Conservation (phyloP, 2,888 invertebrate species). For the Oasisia sp. region DNA sequence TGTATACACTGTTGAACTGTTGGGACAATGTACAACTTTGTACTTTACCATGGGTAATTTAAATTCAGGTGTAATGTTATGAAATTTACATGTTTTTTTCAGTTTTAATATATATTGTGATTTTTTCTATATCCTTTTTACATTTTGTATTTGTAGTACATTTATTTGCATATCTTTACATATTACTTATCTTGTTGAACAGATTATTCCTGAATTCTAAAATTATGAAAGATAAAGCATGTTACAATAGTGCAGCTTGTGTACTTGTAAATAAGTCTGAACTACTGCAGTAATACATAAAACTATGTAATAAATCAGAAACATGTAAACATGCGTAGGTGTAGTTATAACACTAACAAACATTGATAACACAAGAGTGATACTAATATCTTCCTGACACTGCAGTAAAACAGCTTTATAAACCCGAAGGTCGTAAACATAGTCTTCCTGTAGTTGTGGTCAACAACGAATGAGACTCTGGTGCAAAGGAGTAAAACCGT, state of each 20-base stretch:
- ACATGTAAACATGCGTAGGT: background rate
- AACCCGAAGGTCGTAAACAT: background rate
- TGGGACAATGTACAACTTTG: background rate
- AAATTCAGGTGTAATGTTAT: background rate
- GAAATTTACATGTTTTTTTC: too few species aligned
- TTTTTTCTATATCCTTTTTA: background rate
- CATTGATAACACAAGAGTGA: background rate
- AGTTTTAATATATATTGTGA: too few species aligned
- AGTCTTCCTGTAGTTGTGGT: background rate
- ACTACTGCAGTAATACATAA: background rate
- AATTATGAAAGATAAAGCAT: background rate
- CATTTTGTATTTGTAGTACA: background rate
- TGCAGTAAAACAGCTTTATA: background rate
- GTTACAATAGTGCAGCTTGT: background rate
- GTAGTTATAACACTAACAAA: too few species aligned
- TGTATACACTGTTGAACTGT: background rate
- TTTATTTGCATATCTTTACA: background rate
- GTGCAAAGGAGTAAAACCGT: background rate
- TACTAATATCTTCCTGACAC: background rate
- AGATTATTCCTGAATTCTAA: background rate
- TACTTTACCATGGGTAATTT: background rate
- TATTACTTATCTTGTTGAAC: background rate
- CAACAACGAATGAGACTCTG: background rate
- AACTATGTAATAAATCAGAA: background rate
- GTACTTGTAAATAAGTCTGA: background rate